phyloP scores from a whole-genome alignment of 92 coral and sea anemone genomes.

The Parazoanthus swiftii region DNA sequence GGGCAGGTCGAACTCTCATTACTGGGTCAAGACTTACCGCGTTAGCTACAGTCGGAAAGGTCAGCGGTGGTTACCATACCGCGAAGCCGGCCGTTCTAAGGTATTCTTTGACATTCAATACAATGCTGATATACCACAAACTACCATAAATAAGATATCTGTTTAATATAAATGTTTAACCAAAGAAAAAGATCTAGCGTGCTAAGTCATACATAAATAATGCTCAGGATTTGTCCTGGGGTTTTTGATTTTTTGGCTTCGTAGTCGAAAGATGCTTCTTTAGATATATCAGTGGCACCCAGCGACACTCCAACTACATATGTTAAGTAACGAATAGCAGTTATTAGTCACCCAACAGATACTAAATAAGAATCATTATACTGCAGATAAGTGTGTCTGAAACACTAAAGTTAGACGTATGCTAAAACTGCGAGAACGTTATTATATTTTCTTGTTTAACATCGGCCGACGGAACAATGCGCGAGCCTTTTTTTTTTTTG shows the following conservation, averaged over 20 bases:
- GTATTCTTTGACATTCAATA: conserved; percentile 20
- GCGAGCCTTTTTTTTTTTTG: no score
- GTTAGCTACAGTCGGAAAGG: conserved; percentile 66
- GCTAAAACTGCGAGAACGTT: no score
- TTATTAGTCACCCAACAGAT: neutral
- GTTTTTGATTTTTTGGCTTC: no score
- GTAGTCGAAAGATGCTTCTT: neutral
- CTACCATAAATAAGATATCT: neutral
- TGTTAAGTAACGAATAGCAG: neutral
- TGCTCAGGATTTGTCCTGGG: neutral
- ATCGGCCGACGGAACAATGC: no score
- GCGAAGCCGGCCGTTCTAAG: conserved; percentile 59
- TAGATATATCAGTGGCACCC: neutral
- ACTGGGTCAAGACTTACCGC: conserved; percentile 77
- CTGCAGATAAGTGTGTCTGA: neutral
- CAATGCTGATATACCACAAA: neutral
- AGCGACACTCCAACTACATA: neutral
- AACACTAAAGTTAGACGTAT: no score
- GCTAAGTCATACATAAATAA: neutral
- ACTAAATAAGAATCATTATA: neutral
- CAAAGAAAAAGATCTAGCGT: neutral
- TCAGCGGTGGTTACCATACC: conserved; percentile 52
- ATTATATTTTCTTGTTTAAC: no score
- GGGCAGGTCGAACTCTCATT: conserved; percentile 72
- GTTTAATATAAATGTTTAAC: no score